These are phyloP conservation scores for Tricholauxania praeusta DNA, from an alignment of 2,888 invertebrate species.

Conservation along the genomic window DNA sequence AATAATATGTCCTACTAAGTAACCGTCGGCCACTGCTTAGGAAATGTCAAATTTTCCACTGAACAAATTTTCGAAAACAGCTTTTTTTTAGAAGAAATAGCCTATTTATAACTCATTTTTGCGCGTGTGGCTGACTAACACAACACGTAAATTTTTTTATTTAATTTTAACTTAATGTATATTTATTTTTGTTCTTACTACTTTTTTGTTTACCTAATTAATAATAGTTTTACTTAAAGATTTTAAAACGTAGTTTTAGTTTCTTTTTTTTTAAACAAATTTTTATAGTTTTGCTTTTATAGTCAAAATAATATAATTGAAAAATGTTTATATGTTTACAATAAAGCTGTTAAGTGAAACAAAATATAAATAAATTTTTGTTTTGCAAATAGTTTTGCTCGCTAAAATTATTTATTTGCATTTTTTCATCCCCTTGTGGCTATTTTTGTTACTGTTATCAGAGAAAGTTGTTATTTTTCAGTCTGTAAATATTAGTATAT, in stretches of 20 bases:
- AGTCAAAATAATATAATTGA: neutral
- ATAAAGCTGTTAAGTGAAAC: neutral
- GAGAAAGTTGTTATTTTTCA: slow-evolving; percentile 2
- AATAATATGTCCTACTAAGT: too few relatives aligned
- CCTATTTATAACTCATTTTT: too few relatives aligned
- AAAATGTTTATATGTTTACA: neutral
- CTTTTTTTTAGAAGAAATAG: too few relatives aligned
- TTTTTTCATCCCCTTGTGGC: slow-evolving; percentile 1
- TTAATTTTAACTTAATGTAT: too few relatives aligned
- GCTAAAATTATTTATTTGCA: slow-evolving; percentile 17
- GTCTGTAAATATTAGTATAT: too few relatives aligned
- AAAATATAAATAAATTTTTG: neutral
- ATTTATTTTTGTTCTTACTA: neutral
- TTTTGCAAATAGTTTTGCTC: slow-evolving; percentile 12
- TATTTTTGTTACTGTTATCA: slow-evolving; percentile 15
- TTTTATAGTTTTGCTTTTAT: neutral
- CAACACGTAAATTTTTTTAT: too few relatives aligned
- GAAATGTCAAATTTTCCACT: too few relatives aligned
- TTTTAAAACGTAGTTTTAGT: slow-evolving; percentile 16
- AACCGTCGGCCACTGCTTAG: too few relatives aligned
- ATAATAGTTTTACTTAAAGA: slow-evolving; percentile 22
- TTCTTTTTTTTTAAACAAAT: too few relatives aligned
- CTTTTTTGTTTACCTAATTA: slow-evolving; percentile 23
- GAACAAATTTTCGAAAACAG: too few relatives aligned
- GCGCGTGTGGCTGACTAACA: too few relatives aligned